phyloP scores from a whole-genome alignment of 2,113 vertebrate genomes.

The Gymnocephalus cernua region DNA sequence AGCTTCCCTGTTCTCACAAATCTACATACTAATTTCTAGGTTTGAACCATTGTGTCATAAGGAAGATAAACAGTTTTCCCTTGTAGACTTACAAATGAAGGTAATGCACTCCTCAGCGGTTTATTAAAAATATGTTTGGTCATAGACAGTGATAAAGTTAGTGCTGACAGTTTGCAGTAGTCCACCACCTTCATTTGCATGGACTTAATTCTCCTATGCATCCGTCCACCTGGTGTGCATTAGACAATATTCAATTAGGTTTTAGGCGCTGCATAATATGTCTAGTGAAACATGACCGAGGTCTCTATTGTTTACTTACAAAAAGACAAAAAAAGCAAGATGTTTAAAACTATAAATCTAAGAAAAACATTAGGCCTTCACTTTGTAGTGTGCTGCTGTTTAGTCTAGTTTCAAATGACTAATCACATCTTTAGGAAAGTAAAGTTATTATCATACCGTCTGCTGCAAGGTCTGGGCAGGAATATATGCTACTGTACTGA shows the following conservation, averaged over 20 bases:
- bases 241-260: slow-evolving; percentile 1
- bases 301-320: slow-evolving; percentile 6
- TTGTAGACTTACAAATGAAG: not conserved
- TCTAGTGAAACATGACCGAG: not conserved
- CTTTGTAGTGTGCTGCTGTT: slow-evolving; percentile 4
- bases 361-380: slow-evolving; percentile 6
- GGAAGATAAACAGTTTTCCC: not conserved
- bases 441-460: slow-evolving; percentile 31
- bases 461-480: slow-evolving; percentile 23
- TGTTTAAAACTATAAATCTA: slow-evolving; percentile 25
- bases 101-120: not conserved
- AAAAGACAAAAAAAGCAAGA: slow-evolving; percentile 7
- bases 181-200: not conserved
- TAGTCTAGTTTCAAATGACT: slow-evolving; percentile 46
- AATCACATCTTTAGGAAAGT: slow-evolving; percentile 25
- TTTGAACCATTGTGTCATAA: not conserved
- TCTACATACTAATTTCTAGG: not conserved
- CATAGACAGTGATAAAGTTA: slow-evolving; percentile 2
- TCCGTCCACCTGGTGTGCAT: not conserved
- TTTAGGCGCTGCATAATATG: not conserved
- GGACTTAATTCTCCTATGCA: not conserved
- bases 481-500: not conserved
- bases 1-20: not conserved
- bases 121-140: slow-evolving; percentile 1
- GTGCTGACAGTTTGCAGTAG: not conserved